Evolutionary conservation across 1,140 invertebrate genomes (phyloP).

Genomic region (Zaprionus ornatus): DNA sequence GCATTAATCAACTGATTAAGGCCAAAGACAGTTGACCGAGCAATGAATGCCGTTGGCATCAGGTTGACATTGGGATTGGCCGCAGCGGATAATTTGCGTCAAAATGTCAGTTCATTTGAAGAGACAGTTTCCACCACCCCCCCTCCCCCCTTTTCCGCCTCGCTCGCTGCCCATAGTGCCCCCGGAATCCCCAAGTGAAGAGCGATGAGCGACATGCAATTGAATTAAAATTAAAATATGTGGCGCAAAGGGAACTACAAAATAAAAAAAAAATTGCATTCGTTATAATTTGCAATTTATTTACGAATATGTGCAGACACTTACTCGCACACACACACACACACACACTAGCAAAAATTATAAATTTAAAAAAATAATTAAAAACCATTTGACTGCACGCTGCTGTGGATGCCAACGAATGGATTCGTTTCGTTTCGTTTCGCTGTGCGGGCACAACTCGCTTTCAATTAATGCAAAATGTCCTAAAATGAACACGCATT

Average conservation of each 20-base stretch:
- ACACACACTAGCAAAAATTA: constrained; percentile 44
- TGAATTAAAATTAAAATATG: constrained; percentile 79
- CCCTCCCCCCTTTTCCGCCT: too few relatives aligned
- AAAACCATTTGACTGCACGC: constrained; percentile 58
- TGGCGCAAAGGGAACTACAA: constrained; percentile 37
- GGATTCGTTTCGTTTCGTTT: constrained; percentile 19
- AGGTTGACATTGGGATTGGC: constrained; percentile 44
- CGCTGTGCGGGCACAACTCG: constrained; percentile 42
- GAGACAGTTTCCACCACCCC: constrained; percentile 35
- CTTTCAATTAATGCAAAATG: constrained; percentile 74
- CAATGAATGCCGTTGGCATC: constrained; percentile 6
- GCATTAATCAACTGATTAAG: constrained; percentile 58
- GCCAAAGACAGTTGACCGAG: constrained; percentile 43
- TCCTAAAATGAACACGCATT: constrained; percentile 70
- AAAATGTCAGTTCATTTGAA: constrained; percentile 74
- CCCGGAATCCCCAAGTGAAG: constrained; percentile 14
- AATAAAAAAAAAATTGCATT: constrained; percentile 37
- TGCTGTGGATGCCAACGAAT: constrained; percentile 24
- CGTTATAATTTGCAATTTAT: constrained; percentile 72
- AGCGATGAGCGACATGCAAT: constrained; percentile 63
- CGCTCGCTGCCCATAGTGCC: too few relatives aligned
- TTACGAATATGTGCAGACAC: constrained; percentile 23
- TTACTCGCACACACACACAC: background rate
- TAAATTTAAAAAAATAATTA: constrained; percentile 77
- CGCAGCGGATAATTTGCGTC: constrained; percentile 72